A percentile compares a stretch with the other conserved stretches of the same genome.
phyloP scores from a whole-genome alignment of 2,888 invertebrate genomes.

The Philereme vetulata region DNA sequence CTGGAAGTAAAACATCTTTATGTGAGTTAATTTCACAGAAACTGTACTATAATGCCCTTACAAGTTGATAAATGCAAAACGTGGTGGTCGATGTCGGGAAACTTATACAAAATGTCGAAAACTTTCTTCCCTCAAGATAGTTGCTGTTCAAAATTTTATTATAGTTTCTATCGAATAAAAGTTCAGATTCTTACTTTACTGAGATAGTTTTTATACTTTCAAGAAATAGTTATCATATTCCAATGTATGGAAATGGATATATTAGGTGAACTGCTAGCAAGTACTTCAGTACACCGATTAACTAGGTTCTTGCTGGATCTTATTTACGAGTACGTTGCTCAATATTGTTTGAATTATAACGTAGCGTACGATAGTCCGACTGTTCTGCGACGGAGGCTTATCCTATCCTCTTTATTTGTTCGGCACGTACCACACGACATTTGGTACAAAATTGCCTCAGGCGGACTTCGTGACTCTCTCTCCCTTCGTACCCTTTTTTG shows the following conservation, averaged over 20 bases:
- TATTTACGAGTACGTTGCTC: background rate
- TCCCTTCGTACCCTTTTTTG: constrained; percentile 65
- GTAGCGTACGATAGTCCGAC: constrained; percentile 13
- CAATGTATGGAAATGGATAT: too few species aligned
- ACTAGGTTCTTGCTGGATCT: background rate
- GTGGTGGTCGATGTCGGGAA: constrained; percentile 28
- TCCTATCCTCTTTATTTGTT: constrained; percentile 78
- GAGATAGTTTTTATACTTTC: background rate
- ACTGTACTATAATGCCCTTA: constrained; percentile 31
- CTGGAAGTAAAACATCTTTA: constrained; percentile 33
- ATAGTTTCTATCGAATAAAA: constrained; percentile 7
- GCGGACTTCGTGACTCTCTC: constrained; percentile 74
- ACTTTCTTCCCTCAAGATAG: constrained; percentile 19
- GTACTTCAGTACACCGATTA: background rate
- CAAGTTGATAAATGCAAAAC: constrained; percentile 31
- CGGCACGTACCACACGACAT: constrained; percentile 80
- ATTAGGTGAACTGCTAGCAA: too few species aligned
- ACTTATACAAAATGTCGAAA: constrained; percentile 31
- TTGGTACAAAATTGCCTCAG: constrained; percentile 81
- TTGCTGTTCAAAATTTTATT: constrained; percentile 9
- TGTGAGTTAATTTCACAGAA: constrained; percentile 36
- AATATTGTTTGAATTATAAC: constrained; percentile 2
- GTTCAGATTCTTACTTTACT: background rate
- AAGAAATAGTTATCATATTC: too few species aligned
- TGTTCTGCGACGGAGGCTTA: constrained; percentile 52